Conservation (phyloP, 2,888 invertebrate genomes). For the Rhopalosiphum nymphaeae region DNA sequence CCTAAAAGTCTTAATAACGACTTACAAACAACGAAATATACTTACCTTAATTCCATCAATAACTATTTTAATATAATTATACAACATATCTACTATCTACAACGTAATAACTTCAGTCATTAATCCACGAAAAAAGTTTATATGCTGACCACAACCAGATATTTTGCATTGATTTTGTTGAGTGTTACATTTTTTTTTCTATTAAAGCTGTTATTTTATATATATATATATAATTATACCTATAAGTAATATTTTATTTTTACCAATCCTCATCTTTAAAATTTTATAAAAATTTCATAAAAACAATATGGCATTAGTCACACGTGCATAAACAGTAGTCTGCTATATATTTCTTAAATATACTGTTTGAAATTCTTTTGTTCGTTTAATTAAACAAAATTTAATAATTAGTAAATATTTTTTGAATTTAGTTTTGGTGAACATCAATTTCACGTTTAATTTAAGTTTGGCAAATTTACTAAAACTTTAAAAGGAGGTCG, state of each 20-base stretch:
- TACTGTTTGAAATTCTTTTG: neutral
- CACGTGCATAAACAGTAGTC: neutral
- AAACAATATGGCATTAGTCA: neutral
- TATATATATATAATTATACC: too few relatives aligned
- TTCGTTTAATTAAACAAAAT: neutral
- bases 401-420: neutral
- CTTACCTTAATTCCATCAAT: neutral
- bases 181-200: neutral
- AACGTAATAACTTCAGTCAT: too few relatives aligned
- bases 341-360: neutral
- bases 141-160: neutral
- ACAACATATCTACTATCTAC: neutral
- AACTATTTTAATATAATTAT: neutral
- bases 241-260: neutral
- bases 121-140: too few relatives aligned
- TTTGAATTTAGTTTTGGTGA: neutral
- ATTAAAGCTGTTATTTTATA: neutral
- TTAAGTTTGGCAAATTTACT: neutral
- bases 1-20: neutral
- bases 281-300: neutral
- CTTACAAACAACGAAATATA: neutral
- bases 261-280: neutral
- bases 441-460: constrained; percentile 22
- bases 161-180: neutral
- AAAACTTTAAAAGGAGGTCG: constrained; percentile 30